A percentile compares a stretch with the other conserved stretches of the same genome.
phyloP scores from a whole-genome alignment of 2,888 invertebrate genomes.

The Oligia strigilis region DNA sequence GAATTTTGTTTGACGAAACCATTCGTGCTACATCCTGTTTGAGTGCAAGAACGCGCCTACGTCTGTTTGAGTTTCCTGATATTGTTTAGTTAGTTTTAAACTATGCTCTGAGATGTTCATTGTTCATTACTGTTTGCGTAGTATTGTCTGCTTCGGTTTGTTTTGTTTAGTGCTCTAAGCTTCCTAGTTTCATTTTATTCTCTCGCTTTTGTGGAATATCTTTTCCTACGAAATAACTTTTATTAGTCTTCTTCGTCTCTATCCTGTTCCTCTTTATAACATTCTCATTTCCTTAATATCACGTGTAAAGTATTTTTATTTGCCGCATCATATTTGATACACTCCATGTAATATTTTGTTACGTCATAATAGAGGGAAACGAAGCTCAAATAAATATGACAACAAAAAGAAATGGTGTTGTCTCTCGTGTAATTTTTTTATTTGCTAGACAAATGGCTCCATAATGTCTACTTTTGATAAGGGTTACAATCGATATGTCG shows the following conservation, averaged over 20 bases:
- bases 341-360: slow-evolving; percentile 48
- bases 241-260: slow-evolving; percentile 22
- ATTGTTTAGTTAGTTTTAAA: slow-evolving; percentile 73
- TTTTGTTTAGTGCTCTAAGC: slow-evolving; percentile 12
- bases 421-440: slow-evolving; percentile 68
- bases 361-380: slow-evolving; percentile 46
- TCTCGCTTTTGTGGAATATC: background rate
- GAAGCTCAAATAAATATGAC: slow-evolving; percentile 58
- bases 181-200: slow-evolving; percentile 4
- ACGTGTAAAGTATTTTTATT: slow-evolving; percentile 33
- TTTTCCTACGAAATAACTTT: background rate
- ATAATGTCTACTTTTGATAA: slow-evolving; percentile 82
- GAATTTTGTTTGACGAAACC: slow-evolving; percentile 79
- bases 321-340: slow-evolving; percentile 38
- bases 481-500: slow-evolving; percentile 80
- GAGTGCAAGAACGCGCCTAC: slow-evolving; percentile 68
- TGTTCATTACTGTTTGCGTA: slow-evolving; percentile 65
- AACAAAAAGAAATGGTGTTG: slow-evolving; percentile 59
- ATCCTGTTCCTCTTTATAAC: slow-evolving; percentile 22
- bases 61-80: slow-evolving; percentile 68
- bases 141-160: slow-evolving; percentile 26
- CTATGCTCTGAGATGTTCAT: slow-evolving; percentile 58
- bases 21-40: slow-evolving; percentile 74
- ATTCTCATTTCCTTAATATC: slow-evolving; percentile 32
- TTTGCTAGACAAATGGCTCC: slow-evolving; percentile 76